A percentile compares a stretch with the other conserved stretches of the same genome.
phyloP scores from a whole-genome alignment of 2,888 invertebrate genomes.

The Conomelus anceps region DNA sequence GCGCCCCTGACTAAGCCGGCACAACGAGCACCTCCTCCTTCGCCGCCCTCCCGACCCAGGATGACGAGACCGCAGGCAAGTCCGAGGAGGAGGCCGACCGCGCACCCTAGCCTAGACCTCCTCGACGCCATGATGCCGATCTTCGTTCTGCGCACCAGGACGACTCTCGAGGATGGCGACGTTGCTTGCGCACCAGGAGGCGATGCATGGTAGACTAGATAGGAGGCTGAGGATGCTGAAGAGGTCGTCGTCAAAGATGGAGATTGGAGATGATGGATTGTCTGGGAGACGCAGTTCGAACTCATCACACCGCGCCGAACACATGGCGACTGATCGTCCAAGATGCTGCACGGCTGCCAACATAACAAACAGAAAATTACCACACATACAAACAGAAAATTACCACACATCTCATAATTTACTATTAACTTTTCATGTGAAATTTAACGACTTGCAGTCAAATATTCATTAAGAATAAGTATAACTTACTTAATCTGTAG shows the following conservation, averaged over 20 bases:
- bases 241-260: too few species aligned
- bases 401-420: too few species aligned
- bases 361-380: not conserved
- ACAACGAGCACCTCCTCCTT: not conserved
- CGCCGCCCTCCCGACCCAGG: conserved; percentile 40
- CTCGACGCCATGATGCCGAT: not conserved
- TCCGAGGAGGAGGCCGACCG: conserved; percentile 45
- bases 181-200: not conserved
- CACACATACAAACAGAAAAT: not conserved
- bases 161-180: not conserved
- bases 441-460: too few species aligned
- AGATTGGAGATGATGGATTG: too few species aligned
- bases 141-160: too few species aligned
- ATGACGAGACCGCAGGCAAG: conserved; percentile 49
- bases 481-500: too few species aligned
- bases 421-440: too few species aligned
- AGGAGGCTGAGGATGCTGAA: too few species aligned
- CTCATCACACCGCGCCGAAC: not conserved
- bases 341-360: not conserved
- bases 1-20: conserved; percentile 38
- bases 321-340: not conserved
- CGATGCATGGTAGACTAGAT: too few species aligned
- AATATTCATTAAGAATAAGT: too few species aligned
- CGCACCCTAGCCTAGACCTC: conserved; percentile 21
- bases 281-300: too few species aligned